phyloP scores from a whole-genome alignment of 2,797 vertebrate genomes.

The Trichosurus vulpecula region DNA sequence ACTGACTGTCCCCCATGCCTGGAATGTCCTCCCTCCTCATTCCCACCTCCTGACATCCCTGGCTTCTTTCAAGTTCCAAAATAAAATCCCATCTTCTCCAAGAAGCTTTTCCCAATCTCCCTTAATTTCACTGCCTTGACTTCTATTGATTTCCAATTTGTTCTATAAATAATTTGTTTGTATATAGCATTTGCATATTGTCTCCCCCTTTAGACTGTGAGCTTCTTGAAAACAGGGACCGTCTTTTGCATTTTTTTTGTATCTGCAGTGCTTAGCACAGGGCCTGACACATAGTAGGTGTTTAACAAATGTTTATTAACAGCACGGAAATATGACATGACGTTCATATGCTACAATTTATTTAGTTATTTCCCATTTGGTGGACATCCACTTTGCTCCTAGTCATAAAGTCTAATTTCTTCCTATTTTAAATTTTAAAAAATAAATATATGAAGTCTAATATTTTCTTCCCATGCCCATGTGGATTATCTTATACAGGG shows the following conservation, averaged over 20 bases:
- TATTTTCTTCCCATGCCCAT: not conserved
- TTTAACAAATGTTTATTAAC: not conserved
- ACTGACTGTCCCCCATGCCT: not conserved
- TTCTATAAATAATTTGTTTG: not conserved
- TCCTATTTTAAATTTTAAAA: not conserved
- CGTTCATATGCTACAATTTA: not conserved
- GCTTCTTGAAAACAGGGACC: not conserved
- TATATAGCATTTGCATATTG: no score
- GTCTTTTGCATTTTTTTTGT: not conserved
- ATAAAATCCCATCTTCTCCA: not conserved
- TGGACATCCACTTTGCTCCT: not conserved
- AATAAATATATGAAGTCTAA: not conserved
- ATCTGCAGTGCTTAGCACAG: not conserved
- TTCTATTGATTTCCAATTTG: not conserved
- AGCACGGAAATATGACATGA: not conserved
- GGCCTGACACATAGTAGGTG: not conserved
- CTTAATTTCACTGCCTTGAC: not conserved
- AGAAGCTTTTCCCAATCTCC: not conserved
- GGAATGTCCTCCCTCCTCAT: not conserved
- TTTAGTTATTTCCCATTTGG: not conserved
- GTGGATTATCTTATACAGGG: not conserved
- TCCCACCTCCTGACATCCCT: not conserved
- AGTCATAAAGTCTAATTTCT: not conserved
- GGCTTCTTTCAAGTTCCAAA: not conserved
- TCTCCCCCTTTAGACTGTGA: not conserved